Evolutionary conservation across 2,888 invertebrate species (phyloP), one percentile per base, ranked within the genome.

Genomic region (Philopedon plagiatum): DNA sequence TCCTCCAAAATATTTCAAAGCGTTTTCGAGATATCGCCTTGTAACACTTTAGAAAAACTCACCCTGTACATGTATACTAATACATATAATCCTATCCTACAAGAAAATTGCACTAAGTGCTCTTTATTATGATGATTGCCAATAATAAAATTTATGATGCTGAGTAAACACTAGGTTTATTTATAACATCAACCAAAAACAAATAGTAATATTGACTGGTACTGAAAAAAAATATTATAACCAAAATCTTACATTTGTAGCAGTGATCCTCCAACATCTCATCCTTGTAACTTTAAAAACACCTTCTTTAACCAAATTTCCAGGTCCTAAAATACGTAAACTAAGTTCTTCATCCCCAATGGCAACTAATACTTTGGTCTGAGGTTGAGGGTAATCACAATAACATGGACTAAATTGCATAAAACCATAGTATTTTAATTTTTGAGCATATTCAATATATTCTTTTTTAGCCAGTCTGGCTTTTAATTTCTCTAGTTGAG

Each of bases 221-320:
- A n/a, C n/a, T n/a, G n/a, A n/a, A n/a, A n/a, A n/a, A n/a, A n/a
- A n/a, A n/a, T n/a, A n/a, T n/a, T n/a, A n/a, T n/a, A n/a, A n/a
- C n/a, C n/a, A n/a, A 57, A 58, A 49, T 44, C 89, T 89, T 85
- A 93, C 93, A 83, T 94, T 93, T 78, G 93, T 87, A 0, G 96
- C 94, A 18, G 96, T 97, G 56, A 99, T 96, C 78, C 98, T 90
- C 99, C 99, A 99, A 81, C 98, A 98, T 70, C 96, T 90, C 94
- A 99, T 98, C 78, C 98, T 89, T 0, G 98, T 98, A 39, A 98
- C 96, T 85, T 96, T 95, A 85, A 97, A 98, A 80, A 91, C 90
- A 56, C 94, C 93, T 85, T 98, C 98, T 77, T 91, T 90, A n/a
- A 90, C 86, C 66, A 91, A 90, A 29, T 89, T 88, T 15, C 89